Conservation (phyloP, 2,797 vertebrate species). For the Clarias pachynema region DNA sequence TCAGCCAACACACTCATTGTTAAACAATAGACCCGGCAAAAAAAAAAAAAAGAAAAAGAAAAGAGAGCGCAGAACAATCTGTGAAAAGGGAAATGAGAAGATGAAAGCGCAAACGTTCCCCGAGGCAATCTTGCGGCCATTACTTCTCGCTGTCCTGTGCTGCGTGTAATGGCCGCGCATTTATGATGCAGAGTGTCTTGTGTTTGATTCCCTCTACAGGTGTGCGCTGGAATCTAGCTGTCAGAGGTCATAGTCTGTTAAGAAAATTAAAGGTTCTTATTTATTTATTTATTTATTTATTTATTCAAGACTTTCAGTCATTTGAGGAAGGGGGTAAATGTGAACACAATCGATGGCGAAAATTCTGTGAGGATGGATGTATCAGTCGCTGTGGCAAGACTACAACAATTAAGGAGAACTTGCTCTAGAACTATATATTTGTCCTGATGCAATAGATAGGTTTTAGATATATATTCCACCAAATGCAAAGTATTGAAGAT, state of each 20-base stretch:
- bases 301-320: too few species aligned
- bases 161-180: neutral
- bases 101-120: neutral
- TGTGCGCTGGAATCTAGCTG: neutral
- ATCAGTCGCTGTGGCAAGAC: neutral
- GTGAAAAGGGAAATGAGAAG: neutral
- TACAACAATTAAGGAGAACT: neutral
- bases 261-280: neutral
- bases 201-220: slow-evolving; percentile 25
- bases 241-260: neutral
- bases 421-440: neutral
- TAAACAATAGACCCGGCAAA: slow-evolving; percentile 11
- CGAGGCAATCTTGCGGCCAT: slow-evolving; percentile 2
- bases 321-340: neutral
- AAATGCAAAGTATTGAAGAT: neutral
- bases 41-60: neutral
- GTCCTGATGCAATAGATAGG: neutral
- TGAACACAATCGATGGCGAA: neutral
- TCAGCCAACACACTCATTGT: neutral
- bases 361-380: neutral
- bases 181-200: neutral
- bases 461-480: neutral
- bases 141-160: neutral
- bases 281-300: too few species aligned
- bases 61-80: neutral